Base-by-base conservation (phyloP, 1,140 invertebrate species). In the Halyomorpha halys region DNA sequence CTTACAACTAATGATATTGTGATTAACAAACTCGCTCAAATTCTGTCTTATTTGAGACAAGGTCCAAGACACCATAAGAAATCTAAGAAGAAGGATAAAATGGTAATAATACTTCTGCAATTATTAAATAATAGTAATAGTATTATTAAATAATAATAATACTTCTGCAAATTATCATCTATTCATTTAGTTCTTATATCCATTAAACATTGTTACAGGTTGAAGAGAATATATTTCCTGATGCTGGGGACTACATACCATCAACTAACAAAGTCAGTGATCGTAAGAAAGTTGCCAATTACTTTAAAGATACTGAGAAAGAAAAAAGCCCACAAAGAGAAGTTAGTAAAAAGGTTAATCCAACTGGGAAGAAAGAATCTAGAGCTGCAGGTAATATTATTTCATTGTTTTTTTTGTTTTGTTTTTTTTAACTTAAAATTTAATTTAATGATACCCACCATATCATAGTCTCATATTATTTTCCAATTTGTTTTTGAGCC, bases 21-120 rank as follows among this genome's bases (percentile, higher is more conserved):
- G 0, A 92, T 99, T 61, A 96, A 98, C 73, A 99, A 99, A 75
- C 74, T 99, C 9, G 92, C 94, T 0, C 94, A 99, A 76, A 98
- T 99, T 73, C 78, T 99, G 34, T 94, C 92, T 0, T 98, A 99
- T 70, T 76, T 99, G 14, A 78, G 96, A 3, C 87, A 90, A 69
- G 89, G 89, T 23, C 82, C 77, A 9, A 78, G 87, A 51, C 84
- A 87, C 68, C 82, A 81, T 25, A 90, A 89, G 70, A 92, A 91
- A 70, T 80, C 83, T 14, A 90, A 89, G 72, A 86, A 85, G 67
- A 82, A 82, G 49, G 85, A 85, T 70, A 82, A 83, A 44, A 34
- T 44, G 59, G 59, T 60, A 60, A 19, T 44, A 44, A n/a, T 44
- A 44, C 16, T 44, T 60, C 15, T 60, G 6, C n/a, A 34, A n/a